Conservation (phyloP, 1,140 invertebrate genomes). For the Mesaphorura yosii region DNA sequence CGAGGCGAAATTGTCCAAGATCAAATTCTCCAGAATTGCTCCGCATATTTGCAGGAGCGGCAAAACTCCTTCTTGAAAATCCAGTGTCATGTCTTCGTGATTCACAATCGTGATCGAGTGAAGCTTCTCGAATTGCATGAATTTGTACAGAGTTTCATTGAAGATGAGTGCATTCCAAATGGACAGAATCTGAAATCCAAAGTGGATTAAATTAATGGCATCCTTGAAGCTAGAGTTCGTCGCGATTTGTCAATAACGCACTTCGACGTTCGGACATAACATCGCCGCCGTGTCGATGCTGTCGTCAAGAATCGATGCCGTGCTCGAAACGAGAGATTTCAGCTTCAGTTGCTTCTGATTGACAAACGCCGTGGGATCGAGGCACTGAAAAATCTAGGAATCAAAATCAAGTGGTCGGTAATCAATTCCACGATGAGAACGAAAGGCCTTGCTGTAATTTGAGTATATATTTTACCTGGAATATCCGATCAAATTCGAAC, state of each 20-base stretch:
- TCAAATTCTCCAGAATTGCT: constrained; percentile 33
- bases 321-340: constrained; percentile 21
- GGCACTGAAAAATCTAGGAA: too few relatives aligned
- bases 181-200: constrained; percentile 20
- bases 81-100: constrained; percentile 33
- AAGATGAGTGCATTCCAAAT: constrained; percentile 33
- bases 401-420: not conserved
- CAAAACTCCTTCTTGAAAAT: constrained; percentile 36
- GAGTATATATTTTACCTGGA: constrained; percentile 32
- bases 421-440: constrained; percentile 23
- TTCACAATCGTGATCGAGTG: constrained; percentile 33
- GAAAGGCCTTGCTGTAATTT: constrained; percentile 29
- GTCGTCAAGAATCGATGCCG: constrained; percentile 28
- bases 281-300: constrained; percentile 31
- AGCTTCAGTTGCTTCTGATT: too few relatives aligned
- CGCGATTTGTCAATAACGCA: too few relatives aligned
- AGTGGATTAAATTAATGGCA: too few relatives aligned
- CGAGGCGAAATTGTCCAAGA: constrained; percentile 34
- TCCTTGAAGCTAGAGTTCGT: too few relatives aligned
- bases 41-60: constrained; percentile 35
- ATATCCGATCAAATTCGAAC: constrained; percentile 35
- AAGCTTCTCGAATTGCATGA: constrained; percentile 35
- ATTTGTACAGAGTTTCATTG: constrained; percentile 34
- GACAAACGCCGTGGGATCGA: too few relatives aligned
- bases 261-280: constrained; percentile 31